Conservation (phyloP, 2,113 vertebrate species). For the Cichladusa arquata region DNA sequence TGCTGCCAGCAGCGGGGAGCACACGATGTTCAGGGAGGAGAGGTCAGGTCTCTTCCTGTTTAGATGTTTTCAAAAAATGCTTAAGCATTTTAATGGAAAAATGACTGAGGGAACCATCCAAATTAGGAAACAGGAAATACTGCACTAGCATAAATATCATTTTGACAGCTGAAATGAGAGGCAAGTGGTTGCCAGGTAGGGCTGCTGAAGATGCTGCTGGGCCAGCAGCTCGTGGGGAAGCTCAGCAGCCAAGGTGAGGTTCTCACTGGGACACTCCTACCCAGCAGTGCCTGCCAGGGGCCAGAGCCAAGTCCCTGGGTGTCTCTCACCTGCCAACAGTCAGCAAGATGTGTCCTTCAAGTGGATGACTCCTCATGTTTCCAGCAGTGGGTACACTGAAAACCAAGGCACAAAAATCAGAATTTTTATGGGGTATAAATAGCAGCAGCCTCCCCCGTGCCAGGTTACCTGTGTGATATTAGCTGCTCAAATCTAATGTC, state of each 20-base stretch:
- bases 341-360: neutral
- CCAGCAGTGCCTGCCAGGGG: neutral
- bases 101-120: neutral
- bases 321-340: neutral
- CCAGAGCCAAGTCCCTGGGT: neutral
- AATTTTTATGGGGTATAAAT: neutral
- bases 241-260: neutral
- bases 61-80: conserved; percentile 19
- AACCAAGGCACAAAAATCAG: neutral
- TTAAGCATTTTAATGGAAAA: conserved; percentile 43
- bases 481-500: neutral
- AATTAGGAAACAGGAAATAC: conserved; percentile 17
- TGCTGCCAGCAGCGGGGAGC: conserved; percentile 36
- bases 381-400: neutral
- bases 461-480: neutral
- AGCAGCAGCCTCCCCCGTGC: neutral
- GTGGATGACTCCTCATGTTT: neutral
- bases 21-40: conserved; percentile 41
- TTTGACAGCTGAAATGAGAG: neutral
- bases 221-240: neutral
- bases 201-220: neutral
- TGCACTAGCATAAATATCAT: neutral
- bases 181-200: neutral
- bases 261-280: neutral
- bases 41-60: conserved; percentile 64